Evolutionary conservation across 2,888 invertebrate genomes (phyloP).

Genomic region (Andrena fulva): DNA sequence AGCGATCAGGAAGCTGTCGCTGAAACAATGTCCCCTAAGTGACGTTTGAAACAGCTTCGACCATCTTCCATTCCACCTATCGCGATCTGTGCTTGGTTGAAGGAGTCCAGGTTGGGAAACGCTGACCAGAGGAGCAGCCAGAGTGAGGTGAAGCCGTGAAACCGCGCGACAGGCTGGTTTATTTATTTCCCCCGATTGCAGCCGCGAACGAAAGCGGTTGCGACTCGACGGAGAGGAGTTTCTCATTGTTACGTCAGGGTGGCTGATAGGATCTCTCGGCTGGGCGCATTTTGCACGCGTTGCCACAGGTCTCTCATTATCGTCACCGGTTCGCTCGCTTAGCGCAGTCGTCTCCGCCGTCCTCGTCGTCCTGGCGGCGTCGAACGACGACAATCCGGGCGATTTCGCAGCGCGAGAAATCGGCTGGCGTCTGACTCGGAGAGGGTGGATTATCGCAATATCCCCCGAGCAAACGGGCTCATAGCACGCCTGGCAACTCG

Average conservation of each 20-base stretch:
- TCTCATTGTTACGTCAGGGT: constrained; percentile 81
- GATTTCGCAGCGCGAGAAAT: constrained; percentile 42
- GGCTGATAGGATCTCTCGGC: constrained; percentile 75
- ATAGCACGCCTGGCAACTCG: constrained; percentile 22
- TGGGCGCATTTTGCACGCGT: constrained; percentile 72
- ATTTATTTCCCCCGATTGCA: constrained; percentile 70
- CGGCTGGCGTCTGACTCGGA: constrained; percentile 1
- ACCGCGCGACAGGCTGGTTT: constrained; percentile 60
- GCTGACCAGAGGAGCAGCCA: constrained; percentile 10
- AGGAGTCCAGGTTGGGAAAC: constrained; percentile 29
- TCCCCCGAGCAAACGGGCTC: constrained; percentile 14
- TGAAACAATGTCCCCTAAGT: neutral
- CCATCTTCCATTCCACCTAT: neutral
- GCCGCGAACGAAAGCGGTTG: constrained; percentile 78
- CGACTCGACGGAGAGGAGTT: constrained; percentile 75
- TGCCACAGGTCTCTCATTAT: constrained; percentile 78
- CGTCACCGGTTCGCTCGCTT: constrained; percentile 67
- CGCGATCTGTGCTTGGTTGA: neutral
- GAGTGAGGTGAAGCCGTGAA: constrained; percentile 18
- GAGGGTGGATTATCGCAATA: constrained; percentile 44
- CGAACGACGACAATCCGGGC: constrained; percentile 27
- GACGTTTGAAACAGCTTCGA: neutral
- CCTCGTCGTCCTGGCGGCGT: constrained; percentile 55
- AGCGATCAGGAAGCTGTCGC: neutral
- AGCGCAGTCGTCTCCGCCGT: constrained; percentile 56